A percentile compares a stretch with the other conserved stretches of the same genome.
Evolutionary conservation across 1,140 invertebrate species (phyloP).

Genomic region (Stegodyphus dumicola): DNA sequence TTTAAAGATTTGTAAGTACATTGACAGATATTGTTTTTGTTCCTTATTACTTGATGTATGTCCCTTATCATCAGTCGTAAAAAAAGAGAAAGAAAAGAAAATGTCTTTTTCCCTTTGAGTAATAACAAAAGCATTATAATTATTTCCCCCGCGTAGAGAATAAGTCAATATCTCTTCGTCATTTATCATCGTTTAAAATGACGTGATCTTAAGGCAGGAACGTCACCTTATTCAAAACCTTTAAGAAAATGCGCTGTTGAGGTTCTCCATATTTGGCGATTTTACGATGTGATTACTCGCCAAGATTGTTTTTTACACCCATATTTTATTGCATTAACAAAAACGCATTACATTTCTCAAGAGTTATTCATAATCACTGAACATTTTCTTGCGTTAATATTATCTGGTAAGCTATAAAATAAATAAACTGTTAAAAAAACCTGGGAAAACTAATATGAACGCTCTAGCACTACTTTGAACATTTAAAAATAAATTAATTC

Average conservation of each 20-base stretch:
- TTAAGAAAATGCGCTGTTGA: background rate
- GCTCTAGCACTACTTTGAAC: too few species aligned
- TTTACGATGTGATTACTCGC: background rate
- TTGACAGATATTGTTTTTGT: constrained; percentile 45
- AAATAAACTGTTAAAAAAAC: too few species aligned
- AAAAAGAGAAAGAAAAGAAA: constrained; percentile 32
- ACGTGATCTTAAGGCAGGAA: constrained; percentile 28
- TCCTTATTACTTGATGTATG: constrained; percentile 47
- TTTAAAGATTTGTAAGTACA: constrained; percentile 52
- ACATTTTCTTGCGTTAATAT: too few species aligned
- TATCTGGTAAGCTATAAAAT: too few species aligned
- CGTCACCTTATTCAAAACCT: constrained; percentile 39
- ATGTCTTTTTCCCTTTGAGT: constrained; percentile 42
- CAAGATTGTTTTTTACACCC: too few species aligned
- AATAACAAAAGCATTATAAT: constrained; percentile 47
- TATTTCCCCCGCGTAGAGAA: constrained; percentile 27
- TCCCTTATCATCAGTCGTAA: constrained; percentile 21
- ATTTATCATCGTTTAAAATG: constrained; percentile 57
- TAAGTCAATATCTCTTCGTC: constrained; percentile 50
- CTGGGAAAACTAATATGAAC: too few species aligned
- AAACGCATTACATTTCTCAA: too few species aligned
- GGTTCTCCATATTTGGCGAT: constrained; percentile 13
- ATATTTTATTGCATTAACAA: too few species aligned
- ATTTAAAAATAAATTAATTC: too few species aligned
- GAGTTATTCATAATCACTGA: too few species aligned